These are phyloP conservation scores for Tipula confusa DNA, from an alignment of 2,888 invertebrate species.

Conservation along the genomic window DNA sequence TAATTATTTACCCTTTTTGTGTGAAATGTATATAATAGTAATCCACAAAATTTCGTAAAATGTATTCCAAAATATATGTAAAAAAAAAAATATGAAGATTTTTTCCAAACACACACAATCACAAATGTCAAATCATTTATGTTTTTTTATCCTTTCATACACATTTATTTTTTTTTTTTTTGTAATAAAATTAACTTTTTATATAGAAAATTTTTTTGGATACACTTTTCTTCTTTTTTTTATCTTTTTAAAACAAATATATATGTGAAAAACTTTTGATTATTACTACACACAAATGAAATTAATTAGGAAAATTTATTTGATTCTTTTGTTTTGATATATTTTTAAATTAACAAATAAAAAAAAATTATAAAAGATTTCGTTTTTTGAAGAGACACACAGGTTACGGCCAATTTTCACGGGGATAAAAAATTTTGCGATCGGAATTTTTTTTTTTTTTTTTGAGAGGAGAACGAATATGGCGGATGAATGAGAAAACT, in stretches of 20 bases:
- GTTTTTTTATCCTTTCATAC: slow-evolving; percentile 30
- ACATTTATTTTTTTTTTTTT: slow-evolving; percentile 26
- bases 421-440: slow-evolving; percentile 30
- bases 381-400: slow-evolving; percentile 20
- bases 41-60: not conserved
- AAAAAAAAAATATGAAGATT: slow-evolving; percentile 3
- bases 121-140: slow-evolving; percentile 31
- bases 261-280: not conserved
- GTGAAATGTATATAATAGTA: not conserved
- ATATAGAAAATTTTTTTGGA: not conserved
- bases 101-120: slow-evolving; percentile 27
- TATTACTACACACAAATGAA: slow-evolving; percentile 6
- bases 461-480: slow-evolving; percentile 27
- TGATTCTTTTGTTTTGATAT: not conserved
- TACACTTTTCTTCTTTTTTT: slow-evolving; percentile 8
- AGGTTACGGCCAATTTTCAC: slow-evolving; percentile 30
- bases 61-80: slow-evolving; percentile 1
- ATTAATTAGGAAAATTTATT: not conserved
- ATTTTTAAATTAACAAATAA: slow-evolving; percentile 25
- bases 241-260: slow-evolving; percentile 20
- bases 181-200: not conserved
- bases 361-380: slow-evolving; percentile 21
- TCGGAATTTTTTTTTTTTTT: slow-evolving; percentile 26
- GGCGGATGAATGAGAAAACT: slow-evolving; percentile 3
- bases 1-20: not conserved